Conservation (phyloP, 2,797 vertebrate species). For the Trachops cirrhosus region DNA sequence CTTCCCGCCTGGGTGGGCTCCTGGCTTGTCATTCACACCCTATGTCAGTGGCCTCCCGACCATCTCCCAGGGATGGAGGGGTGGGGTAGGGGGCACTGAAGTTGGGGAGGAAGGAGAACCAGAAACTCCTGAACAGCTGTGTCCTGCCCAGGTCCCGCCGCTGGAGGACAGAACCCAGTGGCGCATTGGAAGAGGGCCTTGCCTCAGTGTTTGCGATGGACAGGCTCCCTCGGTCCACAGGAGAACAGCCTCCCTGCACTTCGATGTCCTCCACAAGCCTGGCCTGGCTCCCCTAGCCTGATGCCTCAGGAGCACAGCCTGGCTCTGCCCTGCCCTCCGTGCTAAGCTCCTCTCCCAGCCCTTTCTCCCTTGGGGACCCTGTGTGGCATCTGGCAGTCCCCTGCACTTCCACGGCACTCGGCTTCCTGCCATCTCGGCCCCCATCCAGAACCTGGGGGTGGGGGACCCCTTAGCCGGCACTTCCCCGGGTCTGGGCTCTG, state of each 20-base stretch:
- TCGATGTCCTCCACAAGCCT: accelerated
- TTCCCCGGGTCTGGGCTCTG: background rate
- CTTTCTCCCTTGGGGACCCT: accelerated
- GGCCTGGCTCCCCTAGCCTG: too few species aligned
- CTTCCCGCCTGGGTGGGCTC: background rate
- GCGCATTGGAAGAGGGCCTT: background rate
- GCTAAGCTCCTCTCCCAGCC: accelerated
- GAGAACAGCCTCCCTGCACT: background rate
- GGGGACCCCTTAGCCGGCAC: background rate
- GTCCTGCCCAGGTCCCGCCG: accelerated
- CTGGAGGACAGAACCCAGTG: too few species aligned
- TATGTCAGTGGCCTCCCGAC: accelerated
- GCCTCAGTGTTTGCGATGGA: background rate
- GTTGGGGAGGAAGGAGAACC: background rate
- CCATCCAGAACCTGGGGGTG: accelerated
- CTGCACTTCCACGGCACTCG: accelerated
- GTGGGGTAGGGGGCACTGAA: background rate
- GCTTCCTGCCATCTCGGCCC: background rate
- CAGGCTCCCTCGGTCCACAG: accelerated
- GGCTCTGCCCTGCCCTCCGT: accelerated
- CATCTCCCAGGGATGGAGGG: background rate
- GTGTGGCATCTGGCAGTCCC: background rate
- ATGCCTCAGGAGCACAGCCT: background rate
- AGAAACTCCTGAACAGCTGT: background rate
- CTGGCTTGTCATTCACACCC: accelerated